Conservation (phyloP, 2,888 invertebrate genomes). For the Callosobruchus maculatus region DNA sequence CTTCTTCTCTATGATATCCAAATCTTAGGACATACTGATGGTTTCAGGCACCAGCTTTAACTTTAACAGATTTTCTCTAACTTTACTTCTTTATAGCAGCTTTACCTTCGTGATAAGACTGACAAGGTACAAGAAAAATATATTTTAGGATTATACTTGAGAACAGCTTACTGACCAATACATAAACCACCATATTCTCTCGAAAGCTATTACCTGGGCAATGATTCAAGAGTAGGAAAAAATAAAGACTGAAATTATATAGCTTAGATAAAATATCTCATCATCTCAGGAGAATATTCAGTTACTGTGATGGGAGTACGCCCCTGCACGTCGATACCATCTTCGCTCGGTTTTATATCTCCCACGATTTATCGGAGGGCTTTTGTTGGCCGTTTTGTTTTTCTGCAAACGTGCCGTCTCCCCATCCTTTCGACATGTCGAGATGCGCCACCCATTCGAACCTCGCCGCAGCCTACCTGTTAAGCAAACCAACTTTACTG, state of each 20-base stretch:
- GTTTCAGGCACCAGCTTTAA: too few relatives aligned
- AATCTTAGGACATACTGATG: too few relatives aligned
- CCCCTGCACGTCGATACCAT: slow-evolving; percentile 5
- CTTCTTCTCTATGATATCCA: too few relatives aligned
- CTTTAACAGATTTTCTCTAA: too few relatives aligned
- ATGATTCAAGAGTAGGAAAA: background rate
- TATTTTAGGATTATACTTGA: too few relatives aligned
- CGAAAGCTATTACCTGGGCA: background rate
- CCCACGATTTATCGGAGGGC: slow-evolving; percentile 5
- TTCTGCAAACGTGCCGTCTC: background rate
- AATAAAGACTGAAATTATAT: background rate
- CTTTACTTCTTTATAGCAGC: too few relatives aligned
- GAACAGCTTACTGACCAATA: background rate
- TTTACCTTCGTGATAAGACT: too few relatives aligned
- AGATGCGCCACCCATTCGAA: background rate
- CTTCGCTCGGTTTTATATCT: slow-evolving; percentile 8
- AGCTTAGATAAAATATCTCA: background rate
- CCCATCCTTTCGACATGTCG: background rate
- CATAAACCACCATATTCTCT: background rate
- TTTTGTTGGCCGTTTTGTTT: background rate
- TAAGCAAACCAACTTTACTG: background rate
- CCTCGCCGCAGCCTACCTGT: background rate
- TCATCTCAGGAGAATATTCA: background rate
- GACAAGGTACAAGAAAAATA: too few relatives aligned
- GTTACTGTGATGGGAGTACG: background rate